A percentile compares a stretch with the other conserved stretches of the same genome.
Conservation (phyloP, 1,140 invertebrate genomes). For the Belonocnema kinseyi region DNA sequence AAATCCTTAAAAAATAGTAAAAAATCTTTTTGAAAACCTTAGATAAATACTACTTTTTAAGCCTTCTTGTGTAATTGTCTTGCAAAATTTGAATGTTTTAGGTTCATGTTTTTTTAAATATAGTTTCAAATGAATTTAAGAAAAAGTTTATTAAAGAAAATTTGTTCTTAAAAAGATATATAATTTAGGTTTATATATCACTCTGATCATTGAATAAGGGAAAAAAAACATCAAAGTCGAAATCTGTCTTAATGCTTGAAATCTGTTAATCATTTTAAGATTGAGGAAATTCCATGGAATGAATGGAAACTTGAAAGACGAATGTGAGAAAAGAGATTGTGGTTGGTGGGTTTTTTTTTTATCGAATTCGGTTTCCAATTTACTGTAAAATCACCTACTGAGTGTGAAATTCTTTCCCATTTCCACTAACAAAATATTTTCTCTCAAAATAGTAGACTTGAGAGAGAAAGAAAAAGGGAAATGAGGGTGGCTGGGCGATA, state of each 20-base stretch:
- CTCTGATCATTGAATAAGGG: no score
- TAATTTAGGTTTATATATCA: no score
- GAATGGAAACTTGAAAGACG: not conserved
- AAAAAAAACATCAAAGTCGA: not conserved
- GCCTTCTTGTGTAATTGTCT: no score
- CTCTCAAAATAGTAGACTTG: not conserved
- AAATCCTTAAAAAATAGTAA: no score
- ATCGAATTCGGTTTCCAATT: constrained; percentile 19
- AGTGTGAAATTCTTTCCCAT: not conserved
- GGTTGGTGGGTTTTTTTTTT: constrained; percentile 8
- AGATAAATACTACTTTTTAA: no score
- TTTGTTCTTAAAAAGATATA: no score
- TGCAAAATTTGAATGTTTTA: no score
- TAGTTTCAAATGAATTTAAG: no score
- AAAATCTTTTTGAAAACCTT: no score
- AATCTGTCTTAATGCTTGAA: not conserved
- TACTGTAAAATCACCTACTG: not conserved
- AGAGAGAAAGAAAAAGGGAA: not conserved
- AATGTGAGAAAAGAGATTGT: constrained; percentile 11
- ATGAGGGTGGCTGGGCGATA: not conserved
- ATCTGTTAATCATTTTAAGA: not conserved
- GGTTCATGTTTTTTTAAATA: no score
- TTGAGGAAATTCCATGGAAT: not conserved
- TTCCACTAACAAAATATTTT: constrained; percentile 13
- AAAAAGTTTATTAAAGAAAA: no score